Evolutionary conservation across 1,140 invertebrate genomes (phyloP).

Genomic region (Apolygus lucorum): DNA sequence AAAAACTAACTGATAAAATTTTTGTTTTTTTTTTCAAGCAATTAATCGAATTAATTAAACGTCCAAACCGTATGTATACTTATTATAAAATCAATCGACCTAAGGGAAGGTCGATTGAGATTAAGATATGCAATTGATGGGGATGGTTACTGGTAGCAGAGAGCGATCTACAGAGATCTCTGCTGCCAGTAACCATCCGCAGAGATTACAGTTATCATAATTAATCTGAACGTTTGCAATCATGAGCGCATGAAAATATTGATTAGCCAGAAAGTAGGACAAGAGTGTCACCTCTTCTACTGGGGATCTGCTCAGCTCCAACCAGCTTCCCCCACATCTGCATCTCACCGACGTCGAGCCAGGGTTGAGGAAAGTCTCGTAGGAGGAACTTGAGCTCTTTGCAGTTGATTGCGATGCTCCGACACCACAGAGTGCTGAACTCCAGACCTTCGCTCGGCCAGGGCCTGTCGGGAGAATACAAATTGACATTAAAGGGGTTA

Average conservation of each 20-base stretch:
- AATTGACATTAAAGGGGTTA: not conserved
- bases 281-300: slow-evolving; percentile 51
- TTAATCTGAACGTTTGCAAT: not conserved
- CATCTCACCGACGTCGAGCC: slow-evolving; percentile 72
- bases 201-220: not conserved
- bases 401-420: slow-evolving; percentile 70
- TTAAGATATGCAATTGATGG: no score
- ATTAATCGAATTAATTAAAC: no score
- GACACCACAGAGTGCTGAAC: slow-evolving; percentile 88
- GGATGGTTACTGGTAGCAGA: no score
- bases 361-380: slow-evolving; percentile 91
- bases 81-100: no score
- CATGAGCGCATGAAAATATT: not conserved
- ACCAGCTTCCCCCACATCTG: slow-evolving; percentile 81
- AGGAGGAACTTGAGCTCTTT: slow-evolving; percentile 78
- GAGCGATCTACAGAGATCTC: no score
- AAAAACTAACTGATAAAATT: no score
- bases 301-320: slow-evolving; percentile 80
- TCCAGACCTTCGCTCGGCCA: slow-evolving; percentile 86
- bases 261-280: not conserved
- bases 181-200: not conserved
- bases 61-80: no score
- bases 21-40: no score
- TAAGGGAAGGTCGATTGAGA: no score
- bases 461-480: slow-evolving; percentile 45